Evolutionary conservation across 2,797 vertebrate genomes (phyloP).

Genomic region (Helarctos malayanus): DNA sequence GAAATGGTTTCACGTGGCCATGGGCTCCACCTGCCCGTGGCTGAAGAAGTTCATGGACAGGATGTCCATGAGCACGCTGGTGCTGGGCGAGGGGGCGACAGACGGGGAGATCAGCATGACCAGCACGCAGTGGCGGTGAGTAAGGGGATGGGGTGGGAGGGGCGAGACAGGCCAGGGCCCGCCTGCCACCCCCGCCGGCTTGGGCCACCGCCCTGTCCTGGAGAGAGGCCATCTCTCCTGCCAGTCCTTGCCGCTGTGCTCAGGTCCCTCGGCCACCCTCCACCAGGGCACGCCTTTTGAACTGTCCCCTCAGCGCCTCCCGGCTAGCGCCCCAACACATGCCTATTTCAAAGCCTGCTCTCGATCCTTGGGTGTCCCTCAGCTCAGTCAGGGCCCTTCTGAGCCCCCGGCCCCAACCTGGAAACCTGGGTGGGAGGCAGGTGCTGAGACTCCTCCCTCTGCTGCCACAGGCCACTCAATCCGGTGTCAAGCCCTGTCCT

Average conservation of each 20-base stretch:
- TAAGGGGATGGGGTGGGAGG: fast-evolving
- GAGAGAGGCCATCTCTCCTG: neutral
- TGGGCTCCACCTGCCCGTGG: conserved; percentile 90
- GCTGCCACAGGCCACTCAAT: fast-evolving
- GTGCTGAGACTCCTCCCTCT: neutral
- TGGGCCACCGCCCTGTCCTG: neutral
- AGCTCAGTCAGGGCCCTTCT: neutral
- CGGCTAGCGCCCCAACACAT: fast-evolving
- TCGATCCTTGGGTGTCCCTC: neutral
- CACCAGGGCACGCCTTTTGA: fast-evolving
- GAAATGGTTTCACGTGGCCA: conserved; percentile 94
- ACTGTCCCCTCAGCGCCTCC: fast-evolving
- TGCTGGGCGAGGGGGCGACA: conserved; percentile 84
- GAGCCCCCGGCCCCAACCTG: fast-evolving
- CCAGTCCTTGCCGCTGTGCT: neutral
- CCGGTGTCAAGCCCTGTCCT: neutral
- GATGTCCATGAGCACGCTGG: conserved; percentile 89
- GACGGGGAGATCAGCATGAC: conserved; percentile 72
- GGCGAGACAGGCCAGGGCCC: too few species aligned
- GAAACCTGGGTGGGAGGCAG: neutral
- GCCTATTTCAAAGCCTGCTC: neutral
- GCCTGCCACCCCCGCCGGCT: neutral
- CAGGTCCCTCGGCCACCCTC: neutral
- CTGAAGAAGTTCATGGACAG: conserved; percentile 86
- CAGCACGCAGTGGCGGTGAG: conserved; percentile 88